A percentile compares a stretch with the other conserved stretches of the same genome.
Conservation (phyloP, 2,113 vertebrate genomes). For the Marcusenius ussheri region DNA sequence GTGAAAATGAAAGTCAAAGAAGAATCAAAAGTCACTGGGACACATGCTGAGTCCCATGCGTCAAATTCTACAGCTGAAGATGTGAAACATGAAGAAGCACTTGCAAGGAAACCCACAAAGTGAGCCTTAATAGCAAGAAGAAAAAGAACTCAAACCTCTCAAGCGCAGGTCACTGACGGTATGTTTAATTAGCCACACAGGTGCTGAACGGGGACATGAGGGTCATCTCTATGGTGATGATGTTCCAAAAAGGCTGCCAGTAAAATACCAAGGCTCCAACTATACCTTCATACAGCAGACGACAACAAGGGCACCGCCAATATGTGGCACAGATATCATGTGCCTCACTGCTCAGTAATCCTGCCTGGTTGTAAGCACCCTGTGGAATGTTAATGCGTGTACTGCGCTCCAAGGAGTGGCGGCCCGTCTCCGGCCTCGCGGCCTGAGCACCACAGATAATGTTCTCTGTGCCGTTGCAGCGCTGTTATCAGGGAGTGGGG, state of each 20-base stretch:
- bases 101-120: neutral
- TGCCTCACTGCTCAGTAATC: neutral
- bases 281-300: neutral
- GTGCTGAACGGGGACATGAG: neutral
- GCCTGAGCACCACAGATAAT: neutral
- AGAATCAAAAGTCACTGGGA: neutral
- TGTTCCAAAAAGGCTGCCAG: neutral
- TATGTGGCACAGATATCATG: neutral
- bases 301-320: neutral
- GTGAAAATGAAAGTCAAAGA: neutral
- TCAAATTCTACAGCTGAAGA: neutral
- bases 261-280: neutral
- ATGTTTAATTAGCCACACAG: neutral
- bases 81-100: neutral
- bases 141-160: neutral
- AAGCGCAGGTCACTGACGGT: neutral
- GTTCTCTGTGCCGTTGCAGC: neutral
- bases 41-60: neutral
- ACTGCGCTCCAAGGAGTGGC: neutral
- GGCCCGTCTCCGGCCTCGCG: neutral
- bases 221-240: neutral
- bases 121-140: neutral
- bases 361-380: neutral
- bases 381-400: slow-evolving; percentile 2
- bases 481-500: neutral